A percentile compares a stretch with the other conserved stretches of the same genome.
phyloP scores from a whole-genome alignment of 2,888 invertebrate genomes.

The Colletes collaris region DNA sequence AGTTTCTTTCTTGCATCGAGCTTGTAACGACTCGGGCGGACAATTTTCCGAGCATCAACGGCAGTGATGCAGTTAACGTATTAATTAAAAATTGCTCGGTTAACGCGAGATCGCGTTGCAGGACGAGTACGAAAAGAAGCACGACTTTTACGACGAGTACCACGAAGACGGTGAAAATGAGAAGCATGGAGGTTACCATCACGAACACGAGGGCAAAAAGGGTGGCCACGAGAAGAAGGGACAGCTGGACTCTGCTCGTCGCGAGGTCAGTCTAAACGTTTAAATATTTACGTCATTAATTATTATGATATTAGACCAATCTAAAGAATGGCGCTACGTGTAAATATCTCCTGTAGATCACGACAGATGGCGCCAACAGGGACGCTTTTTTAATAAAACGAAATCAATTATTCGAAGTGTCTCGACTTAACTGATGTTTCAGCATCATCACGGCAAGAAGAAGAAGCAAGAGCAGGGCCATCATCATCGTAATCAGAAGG shows the following conservation, averaged over 20 bases:
- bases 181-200: slow-evolving; percentile 86
- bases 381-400: too few species aligned
- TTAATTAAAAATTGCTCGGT: slow-evolving; percentile 14
- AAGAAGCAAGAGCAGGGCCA: slow-evolving; percentile 85
- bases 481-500: slow-evolving; percentile 84
- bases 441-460: slow-evolving; percentile 85
- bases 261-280: slow-evolving; percentile 68
- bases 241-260: slow-evolving; percentile 81
- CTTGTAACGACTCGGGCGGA: background rate
- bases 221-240: slow-evolving; percentile 84
- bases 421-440: background rate
- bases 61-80: background rate
- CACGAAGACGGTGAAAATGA: slow-evolving; percentile 88
- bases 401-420: too few species aligned
- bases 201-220: slow-evolving; percentile 84
- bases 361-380: too few species aligned
- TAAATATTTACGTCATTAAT: too few species aligned
- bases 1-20: background rate
- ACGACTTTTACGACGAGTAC: slow-evolving; percentile 90
- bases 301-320: too few species aligned
- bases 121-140: slow-evolving; percentile 90
- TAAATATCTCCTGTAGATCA: too few species aligned
- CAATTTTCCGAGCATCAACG: slow-evolving; percentile 9
- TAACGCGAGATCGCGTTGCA: slow-evolving; percentile 67
- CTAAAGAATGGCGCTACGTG: too few species aligned